Evolutionary conservation across 1,140 invertebrate species (phyloP).

Genomic region (Hormaphis cornu): DNA sequence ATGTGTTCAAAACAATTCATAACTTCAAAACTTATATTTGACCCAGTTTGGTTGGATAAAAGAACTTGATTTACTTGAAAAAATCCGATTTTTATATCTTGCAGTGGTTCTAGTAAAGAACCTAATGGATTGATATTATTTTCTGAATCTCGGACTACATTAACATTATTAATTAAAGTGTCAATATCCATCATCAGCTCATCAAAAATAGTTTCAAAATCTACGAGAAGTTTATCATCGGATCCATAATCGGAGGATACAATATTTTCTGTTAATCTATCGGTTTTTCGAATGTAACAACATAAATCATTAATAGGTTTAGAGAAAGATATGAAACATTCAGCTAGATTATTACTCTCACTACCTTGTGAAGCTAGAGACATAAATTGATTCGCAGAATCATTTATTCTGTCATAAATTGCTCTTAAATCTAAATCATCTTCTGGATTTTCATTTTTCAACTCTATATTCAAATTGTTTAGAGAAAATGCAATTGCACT

Average conservation of each 20-base stretch:
- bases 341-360: neutral
- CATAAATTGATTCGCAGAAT: neutral
- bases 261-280: conserved; percentile 8
- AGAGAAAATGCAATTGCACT: conserved; percentile 8
- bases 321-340: conserved; percentile 18
- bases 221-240: conserved; percentile 3
- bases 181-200: conserved; percentile 20
- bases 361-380: neutral
- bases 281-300: neutral
- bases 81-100: conserved; percentile 18
- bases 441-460: neutral
- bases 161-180: conserved; percentile 11
- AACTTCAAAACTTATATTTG: conserved; percentile 6
- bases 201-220: conserved; percentile 17
- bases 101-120: conserved; percentile 6
- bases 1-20: conserved; percentile 18
- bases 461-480: neutral
- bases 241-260: conserved; percentile 15
- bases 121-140: conserved; percentile 10
- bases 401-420: neutral
- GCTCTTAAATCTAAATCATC: conserved; percentile 3
- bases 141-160: conserved; percentile 6
- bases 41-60: neutral
- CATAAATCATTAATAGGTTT: conserved; percentile 22
- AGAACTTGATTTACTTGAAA: conserved; percentile 25